A percentile compares a stretch with the other conserved stretches of the same genome.
Evolutionary conservation across 2,113 vertebrate species (phyloP).

Genomic region (Apeltes quadracus): DNA sequence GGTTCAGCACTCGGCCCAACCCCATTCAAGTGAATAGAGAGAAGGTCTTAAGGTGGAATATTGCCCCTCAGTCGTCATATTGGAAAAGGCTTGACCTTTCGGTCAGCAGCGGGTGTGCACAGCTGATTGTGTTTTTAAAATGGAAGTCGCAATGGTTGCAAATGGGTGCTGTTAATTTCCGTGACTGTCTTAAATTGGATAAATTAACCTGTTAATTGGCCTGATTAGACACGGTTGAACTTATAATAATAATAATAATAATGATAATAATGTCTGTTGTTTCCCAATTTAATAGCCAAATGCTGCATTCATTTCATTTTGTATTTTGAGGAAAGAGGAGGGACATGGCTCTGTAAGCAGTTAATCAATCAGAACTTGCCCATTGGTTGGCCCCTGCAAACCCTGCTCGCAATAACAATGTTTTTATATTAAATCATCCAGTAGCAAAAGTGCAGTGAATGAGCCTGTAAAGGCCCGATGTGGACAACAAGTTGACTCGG

Average conservation of each 20-base stretch:
- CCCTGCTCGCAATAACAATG: background rate
- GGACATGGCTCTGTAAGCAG: too few relatives aligned
- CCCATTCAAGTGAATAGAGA: constrained; percentile 36
- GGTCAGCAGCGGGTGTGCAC: background rate
- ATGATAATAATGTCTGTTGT: background rate
- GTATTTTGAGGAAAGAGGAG: too few relatives aligned
- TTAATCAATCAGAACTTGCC: background rate
- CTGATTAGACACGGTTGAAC: background rate
- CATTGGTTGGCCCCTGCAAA: background rate
- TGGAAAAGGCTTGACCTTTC: constrained; percentile 38
- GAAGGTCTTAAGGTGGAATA: constrained; percentile 29
- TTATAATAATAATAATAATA: too few relatives aligned
- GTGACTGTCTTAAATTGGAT: background rate
- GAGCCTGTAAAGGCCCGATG: background rate
- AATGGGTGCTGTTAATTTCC: background rate
- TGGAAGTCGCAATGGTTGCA: background rate
- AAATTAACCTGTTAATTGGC: background rate
- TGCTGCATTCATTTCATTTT: background rate
- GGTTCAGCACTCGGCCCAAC: constrained; percentile 24
- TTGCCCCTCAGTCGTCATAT: constrained; percentile 33
- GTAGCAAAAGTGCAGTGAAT: background rate
- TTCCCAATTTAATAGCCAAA: background rate
- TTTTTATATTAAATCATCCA: background rate
- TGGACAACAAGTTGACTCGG: background rate
- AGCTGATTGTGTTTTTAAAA: constrained; percentile 15